phyloP scores from a whole-genome alignment of 2,888 invertebrate species.

The Pherbina coryleti region DNA sequence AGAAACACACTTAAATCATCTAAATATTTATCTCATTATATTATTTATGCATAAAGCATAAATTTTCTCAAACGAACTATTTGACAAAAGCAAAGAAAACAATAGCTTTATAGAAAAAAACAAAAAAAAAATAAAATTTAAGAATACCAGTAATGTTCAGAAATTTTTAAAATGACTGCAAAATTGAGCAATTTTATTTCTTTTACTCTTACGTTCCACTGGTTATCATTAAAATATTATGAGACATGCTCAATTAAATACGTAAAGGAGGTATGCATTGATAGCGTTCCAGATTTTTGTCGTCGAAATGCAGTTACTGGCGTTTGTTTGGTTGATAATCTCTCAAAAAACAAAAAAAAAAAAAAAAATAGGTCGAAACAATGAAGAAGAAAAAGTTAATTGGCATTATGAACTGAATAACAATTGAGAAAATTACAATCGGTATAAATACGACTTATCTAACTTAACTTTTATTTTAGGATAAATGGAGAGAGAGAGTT shows the following conservation, averaged over 20 bases:
- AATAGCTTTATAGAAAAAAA: neutral
- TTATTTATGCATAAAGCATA: neutral
- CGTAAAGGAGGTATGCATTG: neutral
- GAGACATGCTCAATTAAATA: constrained; percentile 15
- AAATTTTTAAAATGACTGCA: neutral
- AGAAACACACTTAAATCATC: neutral
- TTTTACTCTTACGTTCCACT: no score
- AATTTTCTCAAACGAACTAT: neutral
- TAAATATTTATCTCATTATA: neutral
- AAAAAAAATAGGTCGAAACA: neutral
- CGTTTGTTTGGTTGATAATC: neutral
- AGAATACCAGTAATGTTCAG: neutral
- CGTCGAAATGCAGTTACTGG: neutral
- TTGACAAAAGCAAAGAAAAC: constrained; percentile 11
- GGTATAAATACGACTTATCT: no score
- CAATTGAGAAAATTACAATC: no score
- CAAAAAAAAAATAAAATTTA: neutral
- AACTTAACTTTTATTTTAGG: no score
- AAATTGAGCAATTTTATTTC: constrained; percentile 5
- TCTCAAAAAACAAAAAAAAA: neutral
- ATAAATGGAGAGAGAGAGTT: no score
- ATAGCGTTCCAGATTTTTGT: neutral
- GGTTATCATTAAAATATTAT: no score
- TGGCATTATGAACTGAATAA: no score
- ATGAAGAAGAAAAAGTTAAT: no score